phyloP scores from a whole-genome alignment of 2,113 vertebrate genomes.

The Pygoscelis adeliae region DNA sequence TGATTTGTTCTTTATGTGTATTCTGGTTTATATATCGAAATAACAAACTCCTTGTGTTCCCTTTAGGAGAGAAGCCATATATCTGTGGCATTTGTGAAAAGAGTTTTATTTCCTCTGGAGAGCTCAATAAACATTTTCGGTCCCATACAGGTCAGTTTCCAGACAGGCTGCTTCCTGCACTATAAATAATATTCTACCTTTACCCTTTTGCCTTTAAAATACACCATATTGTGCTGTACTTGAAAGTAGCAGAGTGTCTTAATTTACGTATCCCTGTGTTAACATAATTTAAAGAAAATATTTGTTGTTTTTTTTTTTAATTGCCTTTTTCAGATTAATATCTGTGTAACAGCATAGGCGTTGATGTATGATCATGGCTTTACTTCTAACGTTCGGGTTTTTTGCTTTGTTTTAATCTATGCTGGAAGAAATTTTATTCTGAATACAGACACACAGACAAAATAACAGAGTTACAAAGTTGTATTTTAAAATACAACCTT shows the following conservation, averaged over 20 bases:
- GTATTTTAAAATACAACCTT: background rate
- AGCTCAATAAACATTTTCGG: constrained; percentile 94
- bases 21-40: background rate
- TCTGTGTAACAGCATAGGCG: accelerated
- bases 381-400: background rate
- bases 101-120: constrained; percentile 91
- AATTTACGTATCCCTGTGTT: background rate
- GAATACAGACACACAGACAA: background rate
- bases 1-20: background rate
- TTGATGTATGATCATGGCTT: background rate
- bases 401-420: background rate
- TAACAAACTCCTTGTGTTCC: constrained; percentile 56
- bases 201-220: constrained; percentile 55
- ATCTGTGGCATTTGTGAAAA: constrained; percentile 90
- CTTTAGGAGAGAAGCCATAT: constrained; percentile 87
- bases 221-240: background rate
- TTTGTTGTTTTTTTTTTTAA: background rate
- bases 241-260: background rate
- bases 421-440: background rate
- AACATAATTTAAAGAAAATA: background rate
- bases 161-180: constrained; percentile 58
- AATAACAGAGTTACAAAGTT: background rate
- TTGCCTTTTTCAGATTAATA: background rate
- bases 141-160: constrained; percentile 90
- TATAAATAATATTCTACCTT: constrained; percentile 38